phyloP scores from a whole-genome alignment of 2,797 vertebrate species.

The Spinus olivaceus region DNA sequence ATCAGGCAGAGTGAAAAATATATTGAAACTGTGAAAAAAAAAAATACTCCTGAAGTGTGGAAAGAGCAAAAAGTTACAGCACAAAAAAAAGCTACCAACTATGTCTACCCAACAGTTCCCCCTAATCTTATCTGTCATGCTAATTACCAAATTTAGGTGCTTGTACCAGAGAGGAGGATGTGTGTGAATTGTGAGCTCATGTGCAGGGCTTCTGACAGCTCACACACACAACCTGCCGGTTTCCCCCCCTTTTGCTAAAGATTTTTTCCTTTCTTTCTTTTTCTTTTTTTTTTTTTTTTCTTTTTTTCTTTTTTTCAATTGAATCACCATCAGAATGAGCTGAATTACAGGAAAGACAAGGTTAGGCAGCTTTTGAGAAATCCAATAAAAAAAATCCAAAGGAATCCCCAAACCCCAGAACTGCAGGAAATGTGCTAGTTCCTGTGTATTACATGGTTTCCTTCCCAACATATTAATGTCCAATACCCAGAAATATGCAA shows the following conservation, averaged over 20 bases:
- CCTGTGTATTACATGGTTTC: constrained; percentile 53
- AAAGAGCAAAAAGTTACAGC: background rate
- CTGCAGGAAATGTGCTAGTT: constrained; percentile 47
- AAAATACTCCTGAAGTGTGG: background rate
- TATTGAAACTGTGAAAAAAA: background rate
- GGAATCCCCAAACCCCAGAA: constrained; percentile 59
- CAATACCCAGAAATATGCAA: background rate
- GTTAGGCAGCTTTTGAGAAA: constrained; percentile 58
- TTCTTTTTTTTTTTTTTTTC: no score
- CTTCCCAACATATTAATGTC: constrained; percentile 44
- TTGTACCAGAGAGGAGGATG: background rate
- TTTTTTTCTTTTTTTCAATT: background rate
- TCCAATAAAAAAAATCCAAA: constrained; percentile 57
- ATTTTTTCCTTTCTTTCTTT: no score
- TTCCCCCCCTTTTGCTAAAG: background rate
- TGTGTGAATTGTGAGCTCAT: background rate
- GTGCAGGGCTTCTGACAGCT: background rate
- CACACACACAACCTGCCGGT: background rate
- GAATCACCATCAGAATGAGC: constrained; percentile 47
- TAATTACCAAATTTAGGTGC: constrained; percentile 27
- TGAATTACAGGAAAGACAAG: constrained; percentile 54
- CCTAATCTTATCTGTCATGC: background rate
- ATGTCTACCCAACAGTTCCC: background rate
- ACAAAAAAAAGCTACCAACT: background rate
- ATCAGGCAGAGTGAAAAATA: constrained; percentile 22